These are phyloP conservation scores for Hypercompe scribonia DNA, from an alignment of 2,888 invertebrate genomes.

Conservation along the genomic window DNA sequence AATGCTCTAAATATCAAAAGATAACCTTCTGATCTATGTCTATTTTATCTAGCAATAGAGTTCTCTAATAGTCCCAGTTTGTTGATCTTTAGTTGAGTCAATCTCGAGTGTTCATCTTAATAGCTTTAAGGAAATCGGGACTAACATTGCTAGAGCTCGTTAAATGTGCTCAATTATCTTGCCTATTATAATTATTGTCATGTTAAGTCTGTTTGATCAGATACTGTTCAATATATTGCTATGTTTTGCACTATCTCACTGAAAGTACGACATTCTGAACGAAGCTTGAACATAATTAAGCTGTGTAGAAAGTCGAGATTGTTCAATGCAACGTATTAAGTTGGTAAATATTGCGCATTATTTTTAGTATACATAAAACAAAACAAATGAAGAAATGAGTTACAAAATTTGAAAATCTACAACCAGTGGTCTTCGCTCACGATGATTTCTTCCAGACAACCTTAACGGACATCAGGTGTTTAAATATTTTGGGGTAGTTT, in stretches of 20 bases:
- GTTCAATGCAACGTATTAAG: background rate
- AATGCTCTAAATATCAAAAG: background rate
- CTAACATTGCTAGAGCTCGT: conserved; percentile 6
- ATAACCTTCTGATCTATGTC: background rate
- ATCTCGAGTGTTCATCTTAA: conserved; percentile 17
- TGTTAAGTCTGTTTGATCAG: conserved; percentile 8
- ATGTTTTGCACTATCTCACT: background rate
- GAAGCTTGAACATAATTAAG: background rate
- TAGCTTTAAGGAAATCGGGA: conserved; percentile 6
- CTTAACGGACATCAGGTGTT: too few species aligned
- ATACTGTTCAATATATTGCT: conserved; percentile 6
- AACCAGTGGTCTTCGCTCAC: too few species aligned
- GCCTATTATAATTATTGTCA: conserved; percentile 10
- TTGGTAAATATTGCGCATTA: background rate
- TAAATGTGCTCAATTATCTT: conserved; percentile 13
- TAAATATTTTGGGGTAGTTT: too few species aligned
- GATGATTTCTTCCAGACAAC: too few species aligned
- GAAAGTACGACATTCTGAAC: background rate
- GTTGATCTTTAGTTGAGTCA: conserved; percentile 3
- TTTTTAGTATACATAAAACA: too few species aligned
- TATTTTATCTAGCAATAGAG: background rate
- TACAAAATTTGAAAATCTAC: too few species aligned
- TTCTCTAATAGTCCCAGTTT: background rate
- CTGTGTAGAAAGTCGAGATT: background rate
- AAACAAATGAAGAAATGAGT: too few species aligned